Evolutionary conservation across 2,888 invertebrate species (phyloP), one percentile per base, ranked within the genome.

Genomic region (Nomada fucata): DNA sequence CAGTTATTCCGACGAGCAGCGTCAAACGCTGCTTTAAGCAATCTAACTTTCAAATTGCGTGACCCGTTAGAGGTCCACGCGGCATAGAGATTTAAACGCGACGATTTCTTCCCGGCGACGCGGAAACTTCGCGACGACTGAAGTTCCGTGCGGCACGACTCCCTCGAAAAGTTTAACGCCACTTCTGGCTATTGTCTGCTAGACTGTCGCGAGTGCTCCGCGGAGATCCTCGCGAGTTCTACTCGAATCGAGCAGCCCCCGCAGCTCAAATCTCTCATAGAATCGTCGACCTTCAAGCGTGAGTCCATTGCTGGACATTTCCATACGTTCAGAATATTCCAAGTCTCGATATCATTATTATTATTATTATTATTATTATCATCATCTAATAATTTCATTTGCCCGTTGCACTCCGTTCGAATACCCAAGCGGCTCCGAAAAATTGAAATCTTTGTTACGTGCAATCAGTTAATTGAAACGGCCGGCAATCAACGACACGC

Each of bases 41-140:
- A 79, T 79, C 65, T 78, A 79, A 79, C 79, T 79, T 79, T 78
- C 79, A 79, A 77, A 79, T 79, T 79, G 64, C 69, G 52, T n/a
- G 78, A 64, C 59, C 55, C 47, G n/a, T 15, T 36, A 44, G 53
- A 57, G 20, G 59, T 77, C 69, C 78, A 23, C 44, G 73, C 20
- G 20, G 20, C 78, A 57, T 15, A n/a, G 29, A 52, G 76, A 79
- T 79, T 71, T 78, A 79, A 79, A 78, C 70, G 53, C 60, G 79
- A 61, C 67, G 71, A 71, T 65, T 71, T 78, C 61, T 60, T 55
- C 57, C n/a, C 13, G 11, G 57, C 1, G 64, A 9, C 53, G 7
- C 59, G 29, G 59, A 50, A 65, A 63, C 4, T 68, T 67, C 15
- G 5, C 53, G 23, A 23, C n/a, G 23, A 53, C 15, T 10, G n/a